These are phyloP conservation scores for Heliothis virescens DNA, from an alignment of 1,140 invertebrate genomes.

Conservation along the genomic window DNA sequence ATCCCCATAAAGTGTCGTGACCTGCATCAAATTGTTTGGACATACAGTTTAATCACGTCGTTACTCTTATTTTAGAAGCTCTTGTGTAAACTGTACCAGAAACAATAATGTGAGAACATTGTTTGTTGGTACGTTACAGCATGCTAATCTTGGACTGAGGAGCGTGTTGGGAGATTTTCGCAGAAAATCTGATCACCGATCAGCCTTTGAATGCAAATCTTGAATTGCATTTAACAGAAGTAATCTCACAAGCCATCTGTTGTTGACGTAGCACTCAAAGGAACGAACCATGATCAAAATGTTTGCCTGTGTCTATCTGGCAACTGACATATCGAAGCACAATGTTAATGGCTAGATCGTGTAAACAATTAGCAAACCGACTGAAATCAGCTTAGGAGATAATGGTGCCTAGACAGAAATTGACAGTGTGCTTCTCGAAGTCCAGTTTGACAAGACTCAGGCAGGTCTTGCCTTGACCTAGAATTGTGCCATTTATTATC, in stretches of 20 bases:
- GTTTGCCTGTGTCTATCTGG: not conserved
- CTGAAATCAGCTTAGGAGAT: not conserved
- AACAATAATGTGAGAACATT: constrained; percentile 16
- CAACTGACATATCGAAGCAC: constrained; percentile 1
- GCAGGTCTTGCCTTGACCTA: not conserved
- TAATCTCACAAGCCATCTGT: not conserved
- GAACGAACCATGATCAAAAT: constrained; percentile 1
- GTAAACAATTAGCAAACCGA: not conserved
- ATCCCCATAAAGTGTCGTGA: constrained; percentile 21
- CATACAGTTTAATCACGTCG: constrained; percentile 29
- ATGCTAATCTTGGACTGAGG: not conserved
- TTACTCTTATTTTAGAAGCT: constrained; percentile 41
- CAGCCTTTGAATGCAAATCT: not conserved
- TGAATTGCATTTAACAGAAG: not conserved
- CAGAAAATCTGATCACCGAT: not conserved
- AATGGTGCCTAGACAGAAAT: constrained; percentile 4
- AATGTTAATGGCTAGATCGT: constrained; percentile 6
- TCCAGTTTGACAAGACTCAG: not conserved
- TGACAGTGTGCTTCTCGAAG: not conserved
- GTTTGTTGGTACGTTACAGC: not conserved
- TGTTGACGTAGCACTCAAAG: not conserved
- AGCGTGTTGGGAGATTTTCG: not conserved
- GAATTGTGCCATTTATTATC: not conserved
- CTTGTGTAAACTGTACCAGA: constrained; percentile 45
- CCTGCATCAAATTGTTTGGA: constrained; percentile 46